These are phyloP conservation scores for Salvelinus alpinus DNA, from an alignment of 2,113 vertebrate genomes.

Conservation along the genomic window DNA sequence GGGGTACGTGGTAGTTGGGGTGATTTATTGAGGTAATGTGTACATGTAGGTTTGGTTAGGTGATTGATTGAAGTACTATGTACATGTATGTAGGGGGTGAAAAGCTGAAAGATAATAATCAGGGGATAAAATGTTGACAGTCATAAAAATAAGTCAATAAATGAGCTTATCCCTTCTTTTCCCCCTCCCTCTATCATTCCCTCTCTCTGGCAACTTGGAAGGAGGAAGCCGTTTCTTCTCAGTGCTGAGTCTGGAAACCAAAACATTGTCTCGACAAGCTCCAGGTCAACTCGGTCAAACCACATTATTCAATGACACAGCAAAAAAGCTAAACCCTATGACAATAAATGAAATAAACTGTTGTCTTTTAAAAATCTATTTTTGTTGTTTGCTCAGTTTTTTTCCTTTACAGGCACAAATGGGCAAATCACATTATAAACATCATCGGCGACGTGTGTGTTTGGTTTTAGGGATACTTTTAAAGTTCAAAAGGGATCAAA, in stretches of 20 bases:
- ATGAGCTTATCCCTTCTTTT: background rate
- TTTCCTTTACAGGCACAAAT: background rate
- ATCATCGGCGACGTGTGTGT: conserved; percentile 9
- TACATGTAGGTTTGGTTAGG: too few species aligned
- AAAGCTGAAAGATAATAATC: background rate
- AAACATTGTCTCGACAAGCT: conserved; percentile 4
- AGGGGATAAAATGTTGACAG: background rate
- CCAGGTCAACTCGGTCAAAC: conserved; percentile 8
- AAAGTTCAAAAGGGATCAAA: conserved; percentile 25
- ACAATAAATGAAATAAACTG: conserved; percentile 12
- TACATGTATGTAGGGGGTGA: too few species aligned
- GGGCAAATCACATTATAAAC: conserved; percentile 12
- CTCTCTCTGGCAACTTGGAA: background rate
- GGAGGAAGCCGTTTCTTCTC: background rate
- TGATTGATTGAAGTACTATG: too few species aligned
- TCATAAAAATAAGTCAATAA: conserved; percentile 8
- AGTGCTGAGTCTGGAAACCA: background rate
- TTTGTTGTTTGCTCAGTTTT: background rate
- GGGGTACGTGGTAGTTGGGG: too few species aligned
- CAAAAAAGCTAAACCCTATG: conserved; percentile 13
- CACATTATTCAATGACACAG: background rate
- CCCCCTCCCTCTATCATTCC: background rate
- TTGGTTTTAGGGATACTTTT: conserved; percentile 17
- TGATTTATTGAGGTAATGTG: too few species aligned
- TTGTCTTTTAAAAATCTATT: background rate